Conservation (phyloP, 2,797 vertebrate species). For the Notamacropus eugenii region DNA sequence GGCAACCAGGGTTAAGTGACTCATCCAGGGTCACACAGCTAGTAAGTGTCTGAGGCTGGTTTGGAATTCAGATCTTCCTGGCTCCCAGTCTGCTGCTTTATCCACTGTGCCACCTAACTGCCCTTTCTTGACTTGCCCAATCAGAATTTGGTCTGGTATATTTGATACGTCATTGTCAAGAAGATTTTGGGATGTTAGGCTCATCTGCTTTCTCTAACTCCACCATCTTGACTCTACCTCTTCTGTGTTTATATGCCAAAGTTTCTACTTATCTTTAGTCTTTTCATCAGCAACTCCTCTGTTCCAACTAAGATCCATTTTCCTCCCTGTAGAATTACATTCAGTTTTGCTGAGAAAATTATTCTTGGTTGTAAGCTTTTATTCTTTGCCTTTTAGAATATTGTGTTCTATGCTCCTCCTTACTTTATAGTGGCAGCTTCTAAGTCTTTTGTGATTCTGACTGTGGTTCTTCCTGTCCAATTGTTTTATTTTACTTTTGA, state of each 20-base stretch:
- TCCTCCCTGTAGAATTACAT: background rate
- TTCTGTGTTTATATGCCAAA: background rate
- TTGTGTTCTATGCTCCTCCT: background rate
- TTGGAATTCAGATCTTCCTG: background rate
- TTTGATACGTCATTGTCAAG: background rate
- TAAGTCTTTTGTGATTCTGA: background rate
- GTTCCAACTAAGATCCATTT: background rate
- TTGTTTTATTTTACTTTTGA: background rate
- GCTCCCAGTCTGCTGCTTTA: background rate
- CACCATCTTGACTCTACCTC: background rate
- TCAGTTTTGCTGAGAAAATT: background rate
- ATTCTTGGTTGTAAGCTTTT: background rate
- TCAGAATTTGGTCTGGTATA: background rate
- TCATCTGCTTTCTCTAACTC: background rate
- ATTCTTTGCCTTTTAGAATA: background rate
- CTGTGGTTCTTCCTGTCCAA: background rate
- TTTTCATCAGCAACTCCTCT: too few relatives aligned
- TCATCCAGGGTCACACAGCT: background rate
- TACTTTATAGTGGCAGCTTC: background rate
- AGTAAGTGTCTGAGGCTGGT: background rate
- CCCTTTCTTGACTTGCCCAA: background rate
- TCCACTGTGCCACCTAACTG: background rate
- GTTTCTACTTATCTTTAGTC: too few relatives aligned
- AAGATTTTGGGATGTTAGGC: background rate
- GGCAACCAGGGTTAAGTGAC: background rate